Evolutionary conservation across 2,888 invertebrate genomes (phyloP).

Genomic region (Cephus pygmeus): DNA sequence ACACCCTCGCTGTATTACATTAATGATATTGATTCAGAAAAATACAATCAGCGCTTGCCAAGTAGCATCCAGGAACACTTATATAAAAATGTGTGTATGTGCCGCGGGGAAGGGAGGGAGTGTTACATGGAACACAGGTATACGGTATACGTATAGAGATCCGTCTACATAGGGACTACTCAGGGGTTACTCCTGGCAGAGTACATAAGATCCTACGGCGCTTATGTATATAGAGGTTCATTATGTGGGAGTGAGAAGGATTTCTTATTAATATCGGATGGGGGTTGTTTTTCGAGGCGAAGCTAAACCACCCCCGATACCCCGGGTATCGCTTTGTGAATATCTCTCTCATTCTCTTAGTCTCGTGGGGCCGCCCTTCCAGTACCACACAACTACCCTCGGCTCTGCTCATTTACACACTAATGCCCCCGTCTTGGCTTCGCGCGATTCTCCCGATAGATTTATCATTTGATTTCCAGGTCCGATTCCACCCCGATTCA

Average conservation of each 20-base stretch:
- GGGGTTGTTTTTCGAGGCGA: constrained; percentile 34
- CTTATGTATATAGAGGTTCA: constrained; percentile 25
- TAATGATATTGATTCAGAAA: constrained; percentile 62
- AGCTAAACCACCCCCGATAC: constrained; percentile 19
- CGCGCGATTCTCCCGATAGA: constrained; percentile 34
- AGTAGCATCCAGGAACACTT: neutral
- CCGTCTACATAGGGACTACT: neutral
- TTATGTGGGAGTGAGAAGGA: constrained; percentile 35
- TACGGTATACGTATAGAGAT: constrained; percentile 2
- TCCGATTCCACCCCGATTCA: neutral
- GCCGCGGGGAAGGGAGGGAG: neutral
- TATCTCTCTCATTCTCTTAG: neutral
- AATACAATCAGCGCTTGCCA: constrained; percentile 50
- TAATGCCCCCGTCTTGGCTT: constrained; percentile 31
- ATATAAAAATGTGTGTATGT: neutral
- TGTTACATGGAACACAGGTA: constrained; percentile 14
- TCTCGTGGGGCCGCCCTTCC: neutral
- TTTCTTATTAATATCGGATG: constrained; percentile 52
- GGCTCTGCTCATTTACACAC: constrained; percentile 49
- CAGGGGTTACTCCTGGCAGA: too few species aligned
- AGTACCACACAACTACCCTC: constrained; percentile 8
- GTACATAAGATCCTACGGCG: neutral
- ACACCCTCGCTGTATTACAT: constrained; percentile 60
- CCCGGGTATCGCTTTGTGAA: neutral
- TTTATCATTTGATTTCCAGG: constrained; percentile 47